Evolutionary conservation across 1,140 invertebrate genomes (phyloP).

Genomic region (Lepidotrigona ventralis): DNA sequence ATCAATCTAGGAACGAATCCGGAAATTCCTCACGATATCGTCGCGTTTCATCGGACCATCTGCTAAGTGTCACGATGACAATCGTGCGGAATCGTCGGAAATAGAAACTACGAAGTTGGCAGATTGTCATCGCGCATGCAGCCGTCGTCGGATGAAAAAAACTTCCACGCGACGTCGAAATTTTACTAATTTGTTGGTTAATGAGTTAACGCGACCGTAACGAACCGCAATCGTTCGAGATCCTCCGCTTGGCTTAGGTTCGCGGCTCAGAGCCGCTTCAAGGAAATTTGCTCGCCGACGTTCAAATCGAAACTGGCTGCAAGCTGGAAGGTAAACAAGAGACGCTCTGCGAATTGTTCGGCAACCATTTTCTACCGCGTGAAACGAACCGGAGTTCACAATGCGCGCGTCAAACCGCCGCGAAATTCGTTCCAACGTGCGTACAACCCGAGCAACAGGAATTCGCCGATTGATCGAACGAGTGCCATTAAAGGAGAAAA

Average conservation of each 20-base stretch:
- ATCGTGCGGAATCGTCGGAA: not conserved
- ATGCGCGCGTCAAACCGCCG: slow-evolving; percentile 16
- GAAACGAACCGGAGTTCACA: not conserved
- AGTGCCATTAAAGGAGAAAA: not conserved
- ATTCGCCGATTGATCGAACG: not conserved
- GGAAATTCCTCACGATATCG: no score
- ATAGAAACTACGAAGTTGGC: not conserved
- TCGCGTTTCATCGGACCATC: not conserved
- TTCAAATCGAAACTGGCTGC: slow-evolving; percentile 18
- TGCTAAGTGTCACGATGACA: not conserved
- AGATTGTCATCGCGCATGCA: not conserved
- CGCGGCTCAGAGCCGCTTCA: slow-evolving; percentile 11
- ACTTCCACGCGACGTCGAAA: slow-evolving; percentile 48
- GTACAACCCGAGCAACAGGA: no score
- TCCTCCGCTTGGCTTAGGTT: slow-evolving; percentile 18
- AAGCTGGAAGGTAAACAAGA: slow-evolving; percentile 38
- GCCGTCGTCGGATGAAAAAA: not conserved
- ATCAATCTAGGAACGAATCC: no score
- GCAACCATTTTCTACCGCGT: not conserved
- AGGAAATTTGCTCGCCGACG: slow-evolving; percentile 6
- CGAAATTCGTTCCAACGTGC: not conserved
- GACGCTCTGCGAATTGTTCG: slow-evolving; percentile 4
- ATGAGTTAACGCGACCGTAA: slow-evolving; percentile 57
- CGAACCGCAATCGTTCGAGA: slow-evolving; percentile 42
- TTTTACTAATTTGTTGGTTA: slow-evolving; percentile 64